Conservation (phyloP, 2,888 invertebrate genomes). For the Lepidocyrtinus sp. region DNA sequence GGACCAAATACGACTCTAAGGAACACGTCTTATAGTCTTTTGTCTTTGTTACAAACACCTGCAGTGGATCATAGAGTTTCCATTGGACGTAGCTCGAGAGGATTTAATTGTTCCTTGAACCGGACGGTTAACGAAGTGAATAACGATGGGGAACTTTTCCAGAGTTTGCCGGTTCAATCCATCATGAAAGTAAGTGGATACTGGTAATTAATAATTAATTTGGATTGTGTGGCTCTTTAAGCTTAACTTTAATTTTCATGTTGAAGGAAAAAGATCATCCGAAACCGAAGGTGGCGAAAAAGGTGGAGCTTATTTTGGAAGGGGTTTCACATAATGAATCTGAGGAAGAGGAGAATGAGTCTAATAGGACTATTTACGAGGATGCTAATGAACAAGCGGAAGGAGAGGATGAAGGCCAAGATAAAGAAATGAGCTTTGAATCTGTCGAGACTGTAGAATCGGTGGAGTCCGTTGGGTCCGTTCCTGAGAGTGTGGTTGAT, state of each 20-base stretch:
- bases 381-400: conserved; percentile 33
- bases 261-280: conserved; percentile 42
- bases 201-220: too few relatives aligned
- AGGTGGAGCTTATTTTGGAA: conserved; percentile 47
- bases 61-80: conserved; percentile 61
- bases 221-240: too few relatives aligned
- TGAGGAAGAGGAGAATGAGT: conserved; percentile 30
- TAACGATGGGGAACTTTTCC: too few relatives aligned
- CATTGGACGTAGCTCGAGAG: too few relatives aligned
- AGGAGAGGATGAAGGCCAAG: not conserved
- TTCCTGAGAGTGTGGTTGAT: too few relatives aligned
- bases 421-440: not conserved
- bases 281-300: conserved; percentile 31
- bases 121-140: too few relatives aligned
- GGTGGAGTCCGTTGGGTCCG: too few relatives aligned
- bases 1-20: not conserved
- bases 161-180: conserved; percentile 54
- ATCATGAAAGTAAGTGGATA: conserved; percentile 68
- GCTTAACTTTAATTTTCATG: too few relatives aligned
- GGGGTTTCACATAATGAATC: conserved; percentile 27
- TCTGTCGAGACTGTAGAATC: too few relatives aligned
- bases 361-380: conserved; percentile 33
- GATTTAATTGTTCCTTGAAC: too few relatives aligned
- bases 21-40: conserved; percentile 49
- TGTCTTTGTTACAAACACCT: conserved; percentile 62